These are phyloP conservation scores for Parascotia fuliginaria DNA, from an alignment of 2,888 invertebrate genomes.

Conservation along the genomic window DNA sequence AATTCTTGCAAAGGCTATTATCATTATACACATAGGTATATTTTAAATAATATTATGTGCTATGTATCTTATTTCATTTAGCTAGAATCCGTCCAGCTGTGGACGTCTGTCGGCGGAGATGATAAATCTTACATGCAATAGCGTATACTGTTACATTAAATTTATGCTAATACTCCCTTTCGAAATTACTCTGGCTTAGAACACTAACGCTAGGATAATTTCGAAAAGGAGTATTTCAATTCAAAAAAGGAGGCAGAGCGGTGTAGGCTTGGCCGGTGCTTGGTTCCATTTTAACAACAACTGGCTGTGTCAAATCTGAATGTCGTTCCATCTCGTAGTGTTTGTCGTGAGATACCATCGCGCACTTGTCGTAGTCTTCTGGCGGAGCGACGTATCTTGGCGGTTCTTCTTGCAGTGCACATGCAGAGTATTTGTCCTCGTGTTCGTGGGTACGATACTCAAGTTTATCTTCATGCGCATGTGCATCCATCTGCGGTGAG, in stretches of 20 bases:
- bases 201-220: constrained; percentile 69
- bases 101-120: too few relatives aligned
- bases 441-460: constrained; percentile 77
- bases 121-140: background rate
- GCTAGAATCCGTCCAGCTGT: too few relatives aligned
- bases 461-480: constrained; percentile 81
- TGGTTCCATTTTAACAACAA: constrained; percentile 86
- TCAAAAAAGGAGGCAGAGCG: constrained; percentile 92
- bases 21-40: too few relatives aligned
- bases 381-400: constrained; percentile 85
- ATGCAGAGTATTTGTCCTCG: constrained; percentile 78
- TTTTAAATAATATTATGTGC: background rate
- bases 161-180: constrained; percentile 76
- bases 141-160: background rate
- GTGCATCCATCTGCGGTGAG: constrained; percentile 86
- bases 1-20: background rate
- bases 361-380: constrained; percentile 87
- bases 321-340: constrained; percentile 80
- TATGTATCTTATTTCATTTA: too few relatives aligned
- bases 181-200: constrained; percentile 69
- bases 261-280: constrained; percentile 86
- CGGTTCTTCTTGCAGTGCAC: constrained; percentile 80
- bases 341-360: constrained; percentile 80
- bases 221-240: constrained; percentile 88
- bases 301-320: constrained; percentile 72